Conservation (phyloP, 1,140 invertebrate genomes). For the Agrilus planipennis region DNA sequence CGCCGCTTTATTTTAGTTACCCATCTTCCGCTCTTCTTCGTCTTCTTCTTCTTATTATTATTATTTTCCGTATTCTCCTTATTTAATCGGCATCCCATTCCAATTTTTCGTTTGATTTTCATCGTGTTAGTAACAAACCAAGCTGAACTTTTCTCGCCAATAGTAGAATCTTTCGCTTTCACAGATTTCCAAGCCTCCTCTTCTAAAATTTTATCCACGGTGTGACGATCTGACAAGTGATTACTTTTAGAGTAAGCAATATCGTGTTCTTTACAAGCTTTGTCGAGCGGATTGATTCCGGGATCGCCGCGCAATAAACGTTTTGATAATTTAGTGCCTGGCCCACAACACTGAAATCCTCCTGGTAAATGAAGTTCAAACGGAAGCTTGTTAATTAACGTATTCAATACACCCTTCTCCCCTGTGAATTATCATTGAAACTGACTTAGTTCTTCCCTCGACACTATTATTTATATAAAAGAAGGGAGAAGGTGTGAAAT, state of each 20-base stretch:
- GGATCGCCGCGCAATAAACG: conserved; percentile 32
- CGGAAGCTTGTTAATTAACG: conserved; percentile 32
- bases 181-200: conserved; percentile 31
- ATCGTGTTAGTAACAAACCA: conserved; percentile 12
- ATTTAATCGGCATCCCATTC: too few relatives aligned
- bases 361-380: conserved; percentile 36
- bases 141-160: conserved; percentile 26
- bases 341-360: conserved; percentile 38
- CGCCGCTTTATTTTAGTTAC: background rate
- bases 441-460: too few relatives aligned
- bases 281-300: conserved; percentile 35
- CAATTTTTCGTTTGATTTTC: conserved; percentile 16
- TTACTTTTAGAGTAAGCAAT: conserved; percentile 33
- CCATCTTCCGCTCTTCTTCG: background rate
- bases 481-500: too few relatives aligned
- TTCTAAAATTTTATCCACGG: conserved; percentile 31
- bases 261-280: conserved; percentile 35
- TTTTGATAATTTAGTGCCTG: conserved; percentile 35
- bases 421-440: too few relatives aligned
- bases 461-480: too few relatives aligned
- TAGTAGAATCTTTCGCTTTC: conserved; percentile 27
- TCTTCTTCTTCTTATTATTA: background rate
- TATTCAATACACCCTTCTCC: conserved; percentile 6
- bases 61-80: too few relatives aligned
- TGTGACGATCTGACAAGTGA: too few relatives aligned